Evolutionary conservation across 2,797 vertebrate genomes (phyloP).

Genomic region (Enteromius unitaeniatus): DNA sequence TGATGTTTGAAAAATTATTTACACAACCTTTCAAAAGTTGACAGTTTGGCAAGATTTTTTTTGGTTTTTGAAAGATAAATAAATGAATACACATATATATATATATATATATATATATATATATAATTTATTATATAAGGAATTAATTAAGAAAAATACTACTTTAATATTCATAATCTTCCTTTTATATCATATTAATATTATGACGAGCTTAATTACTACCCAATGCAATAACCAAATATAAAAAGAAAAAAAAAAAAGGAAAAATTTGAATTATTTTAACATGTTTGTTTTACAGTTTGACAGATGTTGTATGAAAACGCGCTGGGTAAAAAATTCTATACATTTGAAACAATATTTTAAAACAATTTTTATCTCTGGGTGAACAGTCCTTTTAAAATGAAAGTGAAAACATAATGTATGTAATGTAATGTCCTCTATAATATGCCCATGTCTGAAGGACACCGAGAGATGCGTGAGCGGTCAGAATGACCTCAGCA

Average conservation of each 20-base stretch:
- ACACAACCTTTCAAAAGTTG: background rate
- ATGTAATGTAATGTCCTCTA: slow-evolving; percentile 2
- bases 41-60: too few relatives aligned
- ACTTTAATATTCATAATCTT: too few relatives aligned
- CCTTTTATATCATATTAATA: too few relatives aligned
- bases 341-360: background rate
- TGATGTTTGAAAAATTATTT: too few relatives aligned
- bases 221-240: too few relatives aligned
- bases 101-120: too few relatives aligned
- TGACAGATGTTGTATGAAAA: background rate
- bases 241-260: too few relatives aligned
- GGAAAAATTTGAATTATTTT: background rate
- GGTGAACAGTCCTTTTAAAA: slow-evolving; percentile 6
- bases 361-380: background rate
- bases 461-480: slow-evolving; percentile 25
- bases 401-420: background rate
- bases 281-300: background rate
- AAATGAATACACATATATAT: too few relatives aligned
- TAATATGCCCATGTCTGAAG: slow-evolving; percentile 3
- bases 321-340: background rate
- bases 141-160: too few relatives aligned
- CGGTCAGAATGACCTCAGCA: slow-evolving; percentile 39
- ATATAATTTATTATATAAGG: too few relatives aligned
- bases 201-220: too few relatives aligned
- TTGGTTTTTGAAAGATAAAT: too few relatives aligned